A percentile compares a stretch with the other conserved stretches of the same genome.
phyloP scores from a whole-genome alignment of 2,888 invertebrate genomes.

The Cistogaster globosa region DNA sequence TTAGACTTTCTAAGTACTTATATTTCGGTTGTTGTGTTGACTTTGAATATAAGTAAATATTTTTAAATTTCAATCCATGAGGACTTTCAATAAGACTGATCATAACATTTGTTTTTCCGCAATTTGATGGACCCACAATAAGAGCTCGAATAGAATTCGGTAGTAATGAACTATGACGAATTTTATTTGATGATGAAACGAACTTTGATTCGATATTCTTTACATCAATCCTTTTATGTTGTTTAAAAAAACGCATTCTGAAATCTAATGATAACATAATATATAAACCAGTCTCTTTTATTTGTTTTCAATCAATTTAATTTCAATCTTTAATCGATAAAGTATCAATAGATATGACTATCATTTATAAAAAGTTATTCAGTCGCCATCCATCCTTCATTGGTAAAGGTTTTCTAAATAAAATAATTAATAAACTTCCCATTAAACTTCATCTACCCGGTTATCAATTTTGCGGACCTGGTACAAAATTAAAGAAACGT shows the following conservation, averaged over 20 bases:
- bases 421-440: slow-evolving; percentile 15
- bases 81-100: too few relatives aligned
- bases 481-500: slow-evolving; percentile 13
- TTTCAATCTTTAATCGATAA: slow-evolving; percentile 8
- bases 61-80: too few relatives aligned
- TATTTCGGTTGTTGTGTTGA: slow-evolving; percentile 5
- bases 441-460: not conserved
- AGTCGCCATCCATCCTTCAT: slow-evolving; percentile 2
- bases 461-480: too few relatives aligned
- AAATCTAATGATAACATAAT: slow-evolving; percentile 20
- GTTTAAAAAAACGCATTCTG: slow-evolving; percentile 22
- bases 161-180: not conserved
- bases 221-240: slow-evolving; percentile 10
- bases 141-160: too few relatives aligned
- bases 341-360: slow-evolving; percentile 17
- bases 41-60: not conserved
- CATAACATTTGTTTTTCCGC: too few relatives aligned
- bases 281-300: not conserved
- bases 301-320: too few relatives aligned
- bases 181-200: slow-evolving; percentile 4
- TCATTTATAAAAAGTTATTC: slow-evolving; percentile 9
- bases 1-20: not conserved
- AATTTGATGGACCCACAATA: too few relatives aligned
- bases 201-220: slow-evolving; percentile 13
- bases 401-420: not conserved